phyloP scores from a whole-genome alignment of 1,140 invertebrate genomes.

The Lordiphosa mommai region DNA sequence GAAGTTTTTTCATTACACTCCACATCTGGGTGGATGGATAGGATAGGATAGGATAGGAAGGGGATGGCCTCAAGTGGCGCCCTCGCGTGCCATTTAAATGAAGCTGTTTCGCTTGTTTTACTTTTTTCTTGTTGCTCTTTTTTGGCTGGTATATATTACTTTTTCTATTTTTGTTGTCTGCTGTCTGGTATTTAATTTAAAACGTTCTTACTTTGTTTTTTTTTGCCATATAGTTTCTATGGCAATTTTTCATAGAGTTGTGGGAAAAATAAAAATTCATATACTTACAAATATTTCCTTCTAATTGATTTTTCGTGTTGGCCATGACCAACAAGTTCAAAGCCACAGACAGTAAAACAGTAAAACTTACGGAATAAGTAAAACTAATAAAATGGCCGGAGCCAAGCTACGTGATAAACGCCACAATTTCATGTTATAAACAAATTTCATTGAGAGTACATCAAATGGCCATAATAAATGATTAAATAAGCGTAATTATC shows the following conservation, averaged over 20 bases:
- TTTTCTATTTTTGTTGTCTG: conserved; percentile 25
- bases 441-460: conserved; percentile 55
- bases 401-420: conserved; percentile 58
- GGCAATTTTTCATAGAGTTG: conserved; percentile 21
- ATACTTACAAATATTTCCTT: not conserved
- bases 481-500: conserved; percentile 78
- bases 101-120: conserved; percentile 54
- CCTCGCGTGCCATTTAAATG: conserved; percentile 73
- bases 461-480: conserved; percentile 67
- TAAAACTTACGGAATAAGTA: not conserved
- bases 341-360: conserved; percentile 14
- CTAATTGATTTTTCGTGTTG: conserved; percentile 61
- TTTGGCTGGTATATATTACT: not conserved
- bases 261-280: conserved; percentile 17
- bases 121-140: conserved; percentile 20
- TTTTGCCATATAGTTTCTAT: conserved; percentile 41
- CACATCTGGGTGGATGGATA: conserved; percentile 1
- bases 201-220: conserved; percentile 14
- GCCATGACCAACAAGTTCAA: conserved; percentile 10
- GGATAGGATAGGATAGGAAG: not conserved
- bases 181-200: conserved; percentile 66
- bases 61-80: conserved; percentile 42
- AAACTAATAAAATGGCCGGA: conserved; percentile 18
- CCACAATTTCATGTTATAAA: conserved; percentile 63
- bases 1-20: conserved; percentile 71